These are phyloP conservation scores for Drosophila flavopinicola DNA, from an alignment of 2,888 invertebrate genomes.

Conservation along the genomic window DNA sequence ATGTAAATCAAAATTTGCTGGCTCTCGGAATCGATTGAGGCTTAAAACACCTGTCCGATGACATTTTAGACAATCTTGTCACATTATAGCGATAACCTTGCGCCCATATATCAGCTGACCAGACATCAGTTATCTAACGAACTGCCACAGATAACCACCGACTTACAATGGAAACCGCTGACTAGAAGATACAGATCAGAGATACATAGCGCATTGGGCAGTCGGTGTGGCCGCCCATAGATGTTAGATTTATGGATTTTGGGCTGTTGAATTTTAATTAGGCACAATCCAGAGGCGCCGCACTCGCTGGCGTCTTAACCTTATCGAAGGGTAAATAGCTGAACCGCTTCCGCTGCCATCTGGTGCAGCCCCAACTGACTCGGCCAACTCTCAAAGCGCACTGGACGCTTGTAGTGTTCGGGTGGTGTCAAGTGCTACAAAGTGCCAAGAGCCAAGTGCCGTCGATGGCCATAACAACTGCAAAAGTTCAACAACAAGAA, in stretches of 20 bases:
- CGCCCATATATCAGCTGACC: conserved; percentile 8
- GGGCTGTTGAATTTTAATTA: conserved; percentile 51
- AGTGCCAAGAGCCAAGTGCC: not conserved
- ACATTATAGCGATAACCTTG: not conserved
- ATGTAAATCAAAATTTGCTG: no score
- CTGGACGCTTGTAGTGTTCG: conserved; percentile 37
- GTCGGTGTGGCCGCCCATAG: conserved; percentile 1
- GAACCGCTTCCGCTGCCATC: conserved; percentile 13
- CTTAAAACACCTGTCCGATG: not conserved
- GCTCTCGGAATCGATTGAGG: not conserved
- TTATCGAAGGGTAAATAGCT: conserved; percentile 50
- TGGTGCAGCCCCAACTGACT: conserved; percentile 2
- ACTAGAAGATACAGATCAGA: not conserved
- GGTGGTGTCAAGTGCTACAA: conserved; percentile 27
- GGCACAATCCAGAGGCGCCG: conserved; percentile 27
- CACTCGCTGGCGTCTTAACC: conserved; percentile 14
- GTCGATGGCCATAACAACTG: not conserved
- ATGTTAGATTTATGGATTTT: conserved; percentile 25
- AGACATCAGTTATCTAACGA: conserved; percentile 13
- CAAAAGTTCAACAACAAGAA: not conserved
- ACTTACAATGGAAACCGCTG: not conserved
- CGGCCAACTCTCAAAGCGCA: conserved; percentile 33
- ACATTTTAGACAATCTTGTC: not conserved
- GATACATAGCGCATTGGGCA: conserved; percentile 24
- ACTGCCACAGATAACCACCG: not conserved